Conservation (phyloP, 2,888 invertebrate genomes). For the Diadromus collaris region DNA sequence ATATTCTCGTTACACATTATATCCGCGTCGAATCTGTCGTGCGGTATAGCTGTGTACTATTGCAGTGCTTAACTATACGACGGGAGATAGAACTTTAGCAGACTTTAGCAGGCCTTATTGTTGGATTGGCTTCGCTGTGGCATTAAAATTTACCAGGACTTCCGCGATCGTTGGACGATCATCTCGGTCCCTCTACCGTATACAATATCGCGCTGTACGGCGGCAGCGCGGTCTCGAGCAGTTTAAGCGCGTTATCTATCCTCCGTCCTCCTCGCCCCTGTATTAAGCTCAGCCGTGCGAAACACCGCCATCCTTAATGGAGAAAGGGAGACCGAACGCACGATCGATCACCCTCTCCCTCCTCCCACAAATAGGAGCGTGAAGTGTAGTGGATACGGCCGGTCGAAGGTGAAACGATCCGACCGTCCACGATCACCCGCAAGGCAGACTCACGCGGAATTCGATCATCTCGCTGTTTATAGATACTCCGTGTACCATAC, state of each 20-base stretch:
- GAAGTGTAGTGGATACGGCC: conserved; percentile 46
- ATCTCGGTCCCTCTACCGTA: conserved; percentile 8
- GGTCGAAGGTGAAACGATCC: conserved; percentile 60
- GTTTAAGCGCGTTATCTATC: conserved; percentile 14
- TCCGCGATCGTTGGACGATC: conserved; percentile 56
- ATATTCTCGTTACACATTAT: conserved; percentile 44
- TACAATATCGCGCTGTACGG: conserved; percentile 24
- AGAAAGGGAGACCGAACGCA: conserved; percentile 54
- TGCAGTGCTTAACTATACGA: conserved; percentile 13
- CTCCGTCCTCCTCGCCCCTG: not conserved
- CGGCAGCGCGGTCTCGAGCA: conserved; percentile 20
- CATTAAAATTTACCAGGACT: conserved; percentile 60
- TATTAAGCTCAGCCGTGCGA: conserved; percentile 45
- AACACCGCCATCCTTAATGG: conserved; percentile 54
- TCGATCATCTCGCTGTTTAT: conserved; percentile 34
- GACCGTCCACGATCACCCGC: conserved; percentile 52
- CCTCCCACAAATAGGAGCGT: conserved; percentile 57
- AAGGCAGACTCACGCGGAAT: conserved; percentile 24
- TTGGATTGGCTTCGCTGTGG: conserved; percentile 43
- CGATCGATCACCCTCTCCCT: conserved; percentile 64
- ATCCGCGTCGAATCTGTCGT: conserved; percentile 62
- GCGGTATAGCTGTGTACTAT: conserved; percentile 10
- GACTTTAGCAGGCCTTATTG: conserved; percentile 8
- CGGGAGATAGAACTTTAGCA: conserved; percentile 13
- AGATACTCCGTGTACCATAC: not conserved